Percentiles rank a stretch among this genome's conserved stretches.
Evolutionary conservation across 2,888 invertebrate genomes (phyloP).

Genomic region (Magallana nippona): DNA sequence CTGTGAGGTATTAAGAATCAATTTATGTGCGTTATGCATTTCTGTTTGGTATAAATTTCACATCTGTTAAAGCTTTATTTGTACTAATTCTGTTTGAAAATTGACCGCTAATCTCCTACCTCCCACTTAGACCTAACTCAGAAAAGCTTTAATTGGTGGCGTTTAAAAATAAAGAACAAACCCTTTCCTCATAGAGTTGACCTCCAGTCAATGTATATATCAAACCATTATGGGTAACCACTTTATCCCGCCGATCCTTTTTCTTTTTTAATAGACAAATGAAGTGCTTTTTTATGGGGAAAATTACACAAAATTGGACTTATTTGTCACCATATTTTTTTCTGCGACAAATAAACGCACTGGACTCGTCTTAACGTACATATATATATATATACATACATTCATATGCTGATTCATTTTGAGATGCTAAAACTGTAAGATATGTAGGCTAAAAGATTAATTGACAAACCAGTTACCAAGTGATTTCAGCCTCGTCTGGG

Average conservation of each 20-base stretch:
- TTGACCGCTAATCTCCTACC: neutral
- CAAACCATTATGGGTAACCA: neutral
- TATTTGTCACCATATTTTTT: neutral
- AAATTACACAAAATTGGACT: slow-evolving; percentile 2
- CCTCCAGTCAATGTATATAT: neutral
- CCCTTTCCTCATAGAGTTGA: too few relatives aligned
- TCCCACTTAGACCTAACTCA: neutral
- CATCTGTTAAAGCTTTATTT: neutral
- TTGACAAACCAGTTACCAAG: too few relatives aligned
- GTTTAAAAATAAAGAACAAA: too few relatives aligned
- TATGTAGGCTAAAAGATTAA: too few relatives aligned
- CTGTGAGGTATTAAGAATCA: neutral
- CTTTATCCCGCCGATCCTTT: neutral
- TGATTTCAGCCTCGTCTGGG: too few relatives aligned
- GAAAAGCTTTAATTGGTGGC: neutral
- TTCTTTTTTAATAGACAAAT: neutral
- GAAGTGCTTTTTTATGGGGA: neutral
- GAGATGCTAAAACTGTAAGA: too few relatives aligned
- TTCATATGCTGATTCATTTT: too few relatives aligned
- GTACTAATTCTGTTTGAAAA: neutral
- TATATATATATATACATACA: too few relatives aligned
- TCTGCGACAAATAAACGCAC: neutral
- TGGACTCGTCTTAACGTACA: too few relatives aligned
- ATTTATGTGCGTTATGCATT: neutral
- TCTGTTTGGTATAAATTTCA: neutral